These are phyloP conservation scores for Ceratosolen solmsi DNA, from an alignment of 1,140 invertebrate genomes.

Conservation along the genomic window DNA sequence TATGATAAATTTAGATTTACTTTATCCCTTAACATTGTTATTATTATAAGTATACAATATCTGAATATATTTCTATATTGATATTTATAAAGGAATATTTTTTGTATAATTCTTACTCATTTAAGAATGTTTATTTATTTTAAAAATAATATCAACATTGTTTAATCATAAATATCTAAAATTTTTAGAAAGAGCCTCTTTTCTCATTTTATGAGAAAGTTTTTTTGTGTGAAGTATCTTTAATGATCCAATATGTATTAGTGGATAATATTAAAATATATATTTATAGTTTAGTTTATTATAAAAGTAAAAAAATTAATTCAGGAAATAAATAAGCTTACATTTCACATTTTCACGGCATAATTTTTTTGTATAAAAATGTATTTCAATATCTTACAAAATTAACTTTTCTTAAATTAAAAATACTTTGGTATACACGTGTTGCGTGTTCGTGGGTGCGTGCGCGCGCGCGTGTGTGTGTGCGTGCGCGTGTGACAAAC, in stretches of 20 bases:
- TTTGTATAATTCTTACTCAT: conserved; percentile 4
- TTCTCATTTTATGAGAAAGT: not conserved
- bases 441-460: no score
- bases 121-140: not conserved
- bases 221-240: not conserved
- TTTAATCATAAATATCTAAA: not conserved
- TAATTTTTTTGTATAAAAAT: conserved; percentile 30
- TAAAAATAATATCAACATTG: not conserved
- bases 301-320: not conserved
- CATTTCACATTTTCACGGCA: not conserved
- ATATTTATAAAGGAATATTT: not conserved
- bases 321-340: conserved; percentile 22
- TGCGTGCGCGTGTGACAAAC: no score
- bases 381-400: conserved; percentile 46
- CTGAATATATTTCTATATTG: not conserved
- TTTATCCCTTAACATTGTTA: conserved; percentile 4
- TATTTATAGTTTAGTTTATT: conserved; percentile 1
- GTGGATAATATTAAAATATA: not conserved
- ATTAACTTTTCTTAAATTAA: conserved; percentile 37
- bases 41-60: not conserved
- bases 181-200: not conserved
- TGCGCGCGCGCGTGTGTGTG: no score
- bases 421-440: conserved; percentile 40
- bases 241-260: not conserved
- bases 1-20: conserved; percentile 20